Conservation (phyloP, 2,888 invertebrate species). For the Lasioglossum villosulum region DNA sequence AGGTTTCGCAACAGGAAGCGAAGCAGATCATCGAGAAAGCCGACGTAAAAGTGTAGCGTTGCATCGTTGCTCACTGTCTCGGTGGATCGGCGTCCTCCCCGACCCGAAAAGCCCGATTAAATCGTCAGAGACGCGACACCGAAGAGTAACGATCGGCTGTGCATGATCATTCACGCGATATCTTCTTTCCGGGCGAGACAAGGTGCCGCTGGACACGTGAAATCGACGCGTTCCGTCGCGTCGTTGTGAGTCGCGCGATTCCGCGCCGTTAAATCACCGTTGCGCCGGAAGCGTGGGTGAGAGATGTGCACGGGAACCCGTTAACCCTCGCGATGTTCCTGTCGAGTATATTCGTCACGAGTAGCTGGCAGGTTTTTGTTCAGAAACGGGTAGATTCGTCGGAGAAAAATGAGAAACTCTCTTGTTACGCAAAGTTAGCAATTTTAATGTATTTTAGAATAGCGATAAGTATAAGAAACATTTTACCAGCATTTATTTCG, state of each 20-base stretch:
- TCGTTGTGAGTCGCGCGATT: slow-evolving; percentile 20
- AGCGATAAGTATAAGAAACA: background rate
- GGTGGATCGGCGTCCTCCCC: background rate
- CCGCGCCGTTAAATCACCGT: slow-evolving; percentile 45
- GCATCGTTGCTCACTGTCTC: background rate
- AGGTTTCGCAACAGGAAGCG: background rate
- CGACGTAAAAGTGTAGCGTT: background rate
- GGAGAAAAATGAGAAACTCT: background rate
- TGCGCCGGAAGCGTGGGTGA: slow-evolving; percentile 47
- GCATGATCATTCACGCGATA: slow-evolving; percentile 7
- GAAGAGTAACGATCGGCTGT: slow-evolving; percentile 16
- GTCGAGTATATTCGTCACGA: background rate
- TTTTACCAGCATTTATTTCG: background rate
- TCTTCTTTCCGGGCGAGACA: slow-evolving; percentile 17
- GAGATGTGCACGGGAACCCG: slow-evolving; percentile 58
- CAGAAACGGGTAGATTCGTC: background rate
- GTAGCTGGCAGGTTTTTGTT: background rate
- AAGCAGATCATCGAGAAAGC: background rate
- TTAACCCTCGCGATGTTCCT: slow-evolving; percentile 47
- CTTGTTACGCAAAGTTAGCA: background rate
- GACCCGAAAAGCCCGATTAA: slow-evolving; percentile 20
- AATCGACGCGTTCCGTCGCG: slow-evolving; percentile 46
- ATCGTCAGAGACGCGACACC: slow-evolving; percentile 18
- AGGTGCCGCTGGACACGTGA: slow-evolving; percentile 45
- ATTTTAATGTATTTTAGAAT: background rate